Percentiles rank a stretch among this genome's conserved stretches.
These are phyloP conservation scores for Recurvirostra avosetta DNA, from an alignment of 2,113 vertebrate species.

Conservation along the genomic window DNA sequence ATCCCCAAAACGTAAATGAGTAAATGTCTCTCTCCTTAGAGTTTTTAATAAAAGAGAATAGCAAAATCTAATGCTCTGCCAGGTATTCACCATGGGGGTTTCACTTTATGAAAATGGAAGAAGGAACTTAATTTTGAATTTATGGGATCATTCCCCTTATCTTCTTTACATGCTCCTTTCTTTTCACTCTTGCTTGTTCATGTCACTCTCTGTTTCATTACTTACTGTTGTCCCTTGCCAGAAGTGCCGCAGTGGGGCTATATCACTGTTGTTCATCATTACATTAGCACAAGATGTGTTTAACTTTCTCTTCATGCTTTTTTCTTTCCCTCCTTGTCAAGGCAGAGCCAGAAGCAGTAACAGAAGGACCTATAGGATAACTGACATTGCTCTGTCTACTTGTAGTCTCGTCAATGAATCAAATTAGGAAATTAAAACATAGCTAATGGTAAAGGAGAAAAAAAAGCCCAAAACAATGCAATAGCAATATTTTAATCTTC, in stretches of 20 bases:
- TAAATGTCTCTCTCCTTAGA: not conserved
- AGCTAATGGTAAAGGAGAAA: not conserved
- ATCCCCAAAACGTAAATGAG: not conserved
- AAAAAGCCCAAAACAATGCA: not conserved
- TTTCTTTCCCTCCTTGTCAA: not conserved
- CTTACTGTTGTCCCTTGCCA: not conserved
- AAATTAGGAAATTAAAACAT: not conserved
- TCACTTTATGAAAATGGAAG: slow-evolving; percentile 38
- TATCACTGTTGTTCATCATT: slow-evolving; percentile 19
- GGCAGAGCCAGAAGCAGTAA: not conserved
- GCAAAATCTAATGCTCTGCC: slow-evolving; percentile 13
- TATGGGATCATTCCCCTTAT: not conserved
- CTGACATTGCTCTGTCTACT: not conserved
- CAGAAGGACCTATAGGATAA: not conserved
- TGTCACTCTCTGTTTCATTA: not conserved
- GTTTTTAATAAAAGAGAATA: slow-evolving; percentile 50
- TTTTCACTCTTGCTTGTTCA: slow-evolving; percentile 15
- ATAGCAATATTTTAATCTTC: not conserved
- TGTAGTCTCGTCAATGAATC: not conserved
- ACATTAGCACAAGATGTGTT: not conserved
- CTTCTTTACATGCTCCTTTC: not conserved
- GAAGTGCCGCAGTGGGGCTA: not conserved
- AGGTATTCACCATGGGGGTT: slow-evolving; percentile 29
- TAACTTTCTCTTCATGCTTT: not conserved
- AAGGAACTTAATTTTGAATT: slow-evolving; percentile 64